Percentiles rank a stretch among this genome's conserved stretches.
These are phyloP conservation scores for Ypsolopha scabrella DNA, from an alignment of 2,888 invertebrate genomes.

Conservation along the genomic window DNA sequence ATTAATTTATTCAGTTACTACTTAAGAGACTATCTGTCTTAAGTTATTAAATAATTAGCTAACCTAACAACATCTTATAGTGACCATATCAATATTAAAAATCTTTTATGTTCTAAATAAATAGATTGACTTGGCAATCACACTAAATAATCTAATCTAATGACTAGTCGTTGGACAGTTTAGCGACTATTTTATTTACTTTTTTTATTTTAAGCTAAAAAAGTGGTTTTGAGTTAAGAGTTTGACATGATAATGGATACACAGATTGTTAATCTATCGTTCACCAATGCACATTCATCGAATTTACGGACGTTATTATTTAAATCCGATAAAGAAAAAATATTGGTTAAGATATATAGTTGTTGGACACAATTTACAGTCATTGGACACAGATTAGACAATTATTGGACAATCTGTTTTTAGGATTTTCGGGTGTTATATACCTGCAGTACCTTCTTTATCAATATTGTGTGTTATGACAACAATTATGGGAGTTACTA, in stretches of 20 bases:
- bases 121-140: no score
- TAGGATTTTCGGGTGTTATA: not conserved
- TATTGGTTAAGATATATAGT: not conserved
- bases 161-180: slow-evolving; percentile 1
- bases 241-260: no score
- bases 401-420: slow-evolving; percentile 6
- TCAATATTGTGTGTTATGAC: not conserved
- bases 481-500: not conserved
- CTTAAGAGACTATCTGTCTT: no score
- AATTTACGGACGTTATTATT: not conserved
- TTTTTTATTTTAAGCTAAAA: not conserved
- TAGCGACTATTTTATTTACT: not conserved
- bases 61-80: no score
- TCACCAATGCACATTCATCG: no score
- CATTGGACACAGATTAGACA: slow-evolving; percentile 3
- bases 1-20: no score
- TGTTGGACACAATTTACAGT: slow-evolving; percentile 1
- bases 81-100: no score
- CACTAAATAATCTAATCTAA: no score
- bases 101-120: no score
- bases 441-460: not conserved
- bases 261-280: not conserved
- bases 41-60: no score
- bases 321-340: not conserved
- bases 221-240: not conserved